Base-by-base conservation (phyloP, 35 echinoderm and acorn worm species). In the Hemicentrotus pulcherrimus region DNA sequence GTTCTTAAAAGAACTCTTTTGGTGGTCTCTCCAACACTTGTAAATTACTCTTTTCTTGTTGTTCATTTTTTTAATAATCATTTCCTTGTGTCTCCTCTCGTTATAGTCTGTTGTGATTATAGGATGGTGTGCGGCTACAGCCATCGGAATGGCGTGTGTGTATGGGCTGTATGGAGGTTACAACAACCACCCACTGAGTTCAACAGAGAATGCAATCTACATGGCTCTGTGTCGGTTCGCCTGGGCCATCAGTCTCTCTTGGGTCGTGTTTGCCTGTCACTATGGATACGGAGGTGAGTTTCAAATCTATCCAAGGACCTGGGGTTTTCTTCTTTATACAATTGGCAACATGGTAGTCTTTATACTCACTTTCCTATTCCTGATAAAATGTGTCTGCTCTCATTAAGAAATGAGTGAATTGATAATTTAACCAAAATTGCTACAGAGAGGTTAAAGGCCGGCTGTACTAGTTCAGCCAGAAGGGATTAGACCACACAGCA, bases 221-320 rank as follows among this genome's bases (percentile, higher is more conserved):
- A 85, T 47, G 50, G 94, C 92, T 35, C 86, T 97, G 6, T 96
- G 92, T 95, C 95, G 96, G 33, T 95, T 97, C 65, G 92, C 92
- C 2, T 97, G 96, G 96, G 61, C 95, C 18, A 32, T 94, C 19
- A 58, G 78, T 24, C 95, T 97, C 8, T 48, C 47, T 12, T 97
- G 96, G 96, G 87, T 97, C 5, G 95, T 97, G 22, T 96, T 97
- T 96, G 96, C 96, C 58, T 97, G 96, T 91, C 48, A 91, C 47
- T 97, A 96, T 94, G 95, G 95, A 15, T 94, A 96, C 86, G 96
- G 91, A 94, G 96, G 96, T 97, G 91, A 58, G 91, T 48, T 46
- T 16, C 5, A n/a, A 78, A n/a, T 18, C 65, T 8, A 6, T 78
- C 65, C 19, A 28, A 18, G 65, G 24, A 78, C 6, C 15, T 30